Evolutionary conservation across 92 coral and sea anemone genomes (phyloP), one percentile per base, ranked within the genome.

Genomic region (Epizoanthus rinbou): DNA sequence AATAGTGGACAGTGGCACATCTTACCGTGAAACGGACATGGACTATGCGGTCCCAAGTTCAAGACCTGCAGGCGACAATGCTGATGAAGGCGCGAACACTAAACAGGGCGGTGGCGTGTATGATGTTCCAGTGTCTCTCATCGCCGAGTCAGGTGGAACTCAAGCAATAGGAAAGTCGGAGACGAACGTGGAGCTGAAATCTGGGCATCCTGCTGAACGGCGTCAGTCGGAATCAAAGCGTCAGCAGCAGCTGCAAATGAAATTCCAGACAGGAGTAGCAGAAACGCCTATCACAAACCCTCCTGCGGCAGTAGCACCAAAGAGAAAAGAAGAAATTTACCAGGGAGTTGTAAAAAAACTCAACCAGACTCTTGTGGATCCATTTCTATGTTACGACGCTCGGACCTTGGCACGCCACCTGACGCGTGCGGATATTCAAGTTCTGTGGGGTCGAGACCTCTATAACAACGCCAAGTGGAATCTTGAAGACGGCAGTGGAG

Each of bases 371-470:
- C 76, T 95, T 5, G 89, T 93, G 35, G 45, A 75, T 43, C 98
- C 97, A 3, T 91, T 93, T 64, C 64, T 89, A 53, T 84, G 79
- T 72, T 80, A 87, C 39, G 96, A 93, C 69, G 89, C 95, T 54
- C 87, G 87, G 18, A 90, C 89, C 60, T 95, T 95, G 45, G 98
- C 98, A 17, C 91, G 98, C 60, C 97, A 97, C 84, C 79, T 97
- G 87, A 97, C 99, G 1, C 93, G 91, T 10, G 91, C 88, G 39
- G 99, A 97, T 71, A 87, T 97, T 1, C 89, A 88, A 37, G 87
- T 87, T 14, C 88, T 91, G 43, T 97, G 99, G 99, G 80, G 86
- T 21, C 90, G 85, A 28, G 68, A 88, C 18, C 89, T 89, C 45
- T 84, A 80, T 52, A 91, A 89, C 67, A 47, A 56, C 15, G 85